Percentiles rank a stretch among this genome's conserved stretches.
These are phyloP conservation scores for Odocoileus virginianus DNA, from an alignment of 2,113 vertebrate species.

Conservation along the genomic window DNA sequence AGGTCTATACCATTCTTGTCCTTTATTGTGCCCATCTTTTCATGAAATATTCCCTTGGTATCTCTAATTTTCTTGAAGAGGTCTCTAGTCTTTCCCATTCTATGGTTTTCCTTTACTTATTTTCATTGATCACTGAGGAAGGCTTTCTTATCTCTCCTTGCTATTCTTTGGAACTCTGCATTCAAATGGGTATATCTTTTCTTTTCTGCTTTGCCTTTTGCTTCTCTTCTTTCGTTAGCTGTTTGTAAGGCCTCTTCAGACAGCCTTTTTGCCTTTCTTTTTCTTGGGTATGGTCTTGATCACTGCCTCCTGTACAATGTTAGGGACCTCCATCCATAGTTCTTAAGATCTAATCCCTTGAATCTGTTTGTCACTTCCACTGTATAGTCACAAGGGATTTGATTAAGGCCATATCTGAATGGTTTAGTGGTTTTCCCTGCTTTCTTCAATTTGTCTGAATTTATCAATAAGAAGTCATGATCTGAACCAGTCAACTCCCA, in stretches of 20 bases:
- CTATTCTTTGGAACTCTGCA: neutral
- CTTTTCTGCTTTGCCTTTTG: neutral
- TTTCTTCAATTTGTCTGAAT: neutral
- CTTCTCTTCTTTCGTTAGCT: neutral
- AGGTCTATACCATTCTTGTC: neutral
- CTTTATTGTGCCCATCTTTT: neutral
- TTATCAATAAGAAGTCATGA: neutral
- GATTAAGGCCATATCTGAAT: neutral
- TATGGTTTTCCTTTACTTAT: neutral
- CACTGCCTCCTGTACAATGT: neutral
- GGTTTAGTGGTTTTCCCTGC: neutral
- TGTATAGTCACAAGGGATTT: neutral
- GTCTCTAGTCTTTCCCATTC: neutral
- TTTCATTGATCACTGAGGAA: neutral
- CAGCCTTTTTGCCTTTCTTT: neutral
- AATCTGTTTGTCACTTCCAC: neutral
- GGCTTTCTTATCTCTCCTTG: neutral
- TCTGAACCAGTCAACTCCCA: neutral
- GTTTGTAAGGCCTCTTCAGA: neutral
- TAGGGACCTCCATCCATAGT: neutral
- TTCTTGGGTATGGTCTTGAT: neutral
- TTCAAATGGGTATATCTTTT: neutral
- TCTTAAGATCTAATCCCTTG: neutral
- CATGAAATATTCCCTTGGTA: neutral
- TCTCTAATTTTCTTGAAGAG: neutral